Percentiles rank a stretch among this genome's conserved stretches.
Conservation (phyloP, 2,888 invertebrate species). For the Microplitis manilae region DNA sequence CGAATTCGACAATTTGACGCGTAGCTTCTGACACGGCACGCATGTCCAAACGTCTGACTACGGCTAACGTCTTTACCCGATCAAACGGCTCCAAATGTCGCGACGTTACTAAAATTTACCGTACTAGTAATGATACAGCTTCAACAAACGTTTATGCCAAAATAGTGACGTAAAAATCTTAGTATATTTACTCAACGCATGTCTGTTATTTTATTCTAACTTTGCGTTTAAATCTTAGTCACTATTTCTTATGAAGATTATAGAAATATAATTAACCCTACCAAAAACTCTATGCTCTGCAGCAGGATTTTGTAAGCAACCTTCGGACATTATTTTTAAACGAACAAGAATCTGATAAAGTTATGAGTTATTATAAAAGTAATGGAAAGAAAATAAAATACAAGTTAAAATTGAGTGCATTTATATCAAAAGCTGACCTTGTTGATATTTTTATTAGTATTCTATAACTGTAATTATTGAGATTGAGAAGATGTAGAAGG, state of each 20-base stretch:
- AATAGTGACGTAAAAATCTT: constrained; percentile 19
- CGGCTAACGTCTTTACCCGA: constrained; percentile 36
- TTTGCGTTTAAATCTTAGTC: background rate
- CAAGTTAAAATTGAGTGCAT: no score
- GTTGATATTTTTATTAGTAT: no score
- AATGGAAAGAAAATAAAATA: no score
- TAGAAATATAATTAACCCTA: background rate
- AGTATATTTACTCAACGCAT: background rate
- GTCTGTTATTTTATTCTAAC: background rate
- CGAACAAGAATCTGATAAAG: no score
- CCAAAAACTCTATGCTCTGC: background rate
- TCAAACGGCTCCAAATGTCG: constrained; percentile 60
- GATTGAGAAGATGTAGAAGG: no score
- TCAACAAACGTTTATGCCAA: constrained; percentile 11
- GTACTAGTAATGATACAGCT: constrained; percentile 15
- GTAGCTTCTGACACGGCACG: constrained; percentile 62
- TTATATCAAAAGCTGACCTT: no score
- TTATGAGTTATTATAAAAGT: no score
- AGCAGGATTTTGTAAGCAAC: no score
- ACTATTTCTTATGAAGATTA: background rate
- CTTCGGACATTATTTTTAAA: no score
- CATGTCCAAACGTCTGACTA: constrained; percentile 48
- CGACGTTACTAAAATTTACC: constrained; percentile 61
- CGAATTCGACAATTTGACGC: constrained; percentile 70
- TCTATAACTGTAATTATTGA: no score